These are phyloP conservation scores for Lutjanus campechanus DNA, from an alignment of 2,797 vertebrate species.

Conservation along the genomic window DNA sequence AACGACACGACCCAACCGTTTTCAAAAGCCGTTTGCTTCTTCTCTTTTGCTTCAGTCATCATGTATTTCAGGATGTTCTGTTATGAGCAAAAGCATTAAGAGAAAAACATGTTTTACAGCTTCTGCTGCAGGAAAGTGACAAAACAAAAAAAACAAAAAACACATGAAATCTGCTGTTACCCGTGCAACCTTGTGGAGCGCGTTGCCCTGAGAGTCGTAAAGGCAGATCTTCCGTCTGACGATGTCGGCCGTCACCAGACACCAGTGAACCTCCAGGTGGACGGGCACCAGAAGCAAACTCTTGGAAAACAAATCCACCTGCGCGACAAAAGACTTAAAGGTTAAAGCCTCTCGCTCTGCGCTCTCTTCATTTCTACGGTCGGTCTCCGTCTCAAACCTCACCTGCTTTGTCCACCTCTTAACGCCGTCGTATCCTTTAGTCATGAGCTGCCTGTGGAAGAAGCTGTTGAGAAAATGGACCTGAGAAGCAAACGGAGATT, in stretches of 20 bases:
- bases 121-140: no score
- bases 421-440: constrained; percentile 98
- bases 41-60: constrained; percentile 95
- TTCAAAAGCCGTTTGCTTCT: constrained; percentile 90
- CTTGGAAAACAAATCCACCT: constrained; percentile 98
- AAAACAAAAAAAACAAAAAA: no score
- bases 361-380: neutral
- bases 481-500: constrained; percentile 73
- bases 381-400: neutral
- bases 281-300: constrained; percentile 94
- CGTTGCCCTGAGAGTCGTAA: constrained; percentile 96
- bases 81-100: constrained; percentile 20
- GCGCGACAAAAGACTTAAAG: neutral
- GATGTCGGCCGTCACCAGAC: constrained; percentile 94
- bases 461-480: constrained; percentile 99
- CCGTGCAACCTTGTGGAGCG: constrained; percentile 91
- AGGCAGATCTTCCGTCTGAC: constrained; percentile 92
- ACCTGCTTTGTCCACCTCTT: constrained; percentile 99
- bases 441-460: constrained; percentile 97
- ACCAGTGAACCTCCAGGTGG: constrained; percentile 99
- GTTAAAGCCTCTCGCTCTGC: neutral
- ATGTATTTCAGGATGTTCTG: constrained; percentile 98
- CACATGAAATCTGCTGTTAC: constrained; percentile 43
- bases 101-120: neutral
- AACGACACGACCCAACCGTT: constrained; percentile 93